Percentiles rank a stretch among this genome's conserved stretches.
Conservation (phyloP, 2,888 invertebrate genomes). For the Eustalomyia histrio region DNA sequence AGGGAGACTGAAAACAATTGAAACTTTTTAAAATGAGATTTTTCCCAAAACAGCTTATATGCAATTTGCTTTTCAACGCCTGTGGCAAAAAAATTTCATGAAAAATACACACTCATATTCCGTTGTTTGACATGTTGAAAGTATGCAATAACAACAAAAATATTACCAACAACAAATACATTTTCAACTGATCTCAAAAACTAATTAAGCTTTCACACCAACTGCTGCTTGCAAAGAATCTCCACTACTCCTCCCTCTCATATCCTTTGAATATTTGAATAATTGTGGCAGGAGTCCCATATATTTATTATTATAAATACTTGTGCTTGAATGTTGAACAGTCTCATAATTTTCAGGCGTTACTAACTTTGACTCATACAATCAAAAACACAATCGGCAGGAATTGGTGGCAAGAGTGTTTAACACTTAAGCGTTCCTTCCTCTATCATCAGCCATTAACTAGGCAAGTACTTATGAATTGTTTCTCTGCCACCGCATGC, state of each 20-base stretch:
- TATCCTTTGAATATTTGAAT: background rate
- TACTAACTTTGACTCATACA: conserved; percentile 65
- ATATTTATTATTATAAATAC: conserved; percentile 4
- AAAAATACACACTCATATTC: conserved; percentile 43
- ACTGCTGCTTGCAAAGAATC: conserved; percentile 21
- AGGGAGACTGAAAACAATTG: background rate
- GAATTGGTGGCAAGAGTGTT: conserved; percentile 69
- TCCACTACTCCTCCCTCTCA: background rate
- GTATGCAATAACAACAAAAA: conserved; percentile 6
- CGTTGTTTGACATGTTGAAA: conserved; percentile 41
- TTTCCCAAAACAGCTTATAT: conserved; percentile 20
- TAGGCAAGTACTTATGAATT: conserved; percentile 62
- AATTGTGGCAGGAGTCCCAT: conserved; percentile 46
- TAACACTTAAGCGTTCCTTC: conserved; percentile 71
- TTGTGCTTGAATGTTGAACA: background rate
- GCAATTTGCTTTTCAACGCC: conserved; percentile 59
- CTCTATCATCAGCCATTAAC: conserved; percentile 68
- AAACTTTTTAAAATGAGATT: conserved; percentile 11
- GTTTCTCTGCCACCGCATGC: conserved; percentile 41
- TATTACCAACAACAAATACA: conserved; percentile 2
- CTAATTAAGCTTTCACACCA: conserved; percentile 76
- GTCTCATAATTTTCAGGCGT: conserved; percentile 66
- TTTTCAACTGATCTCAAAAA: conserved; percentile 78
- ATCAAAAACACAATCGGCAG: conserved; percentile 65
- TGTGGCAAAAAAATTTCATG: conserved; percentile 51